Evolutionary conservation across 2,888 invertebrate genomes (phyloP).

Genomic region (Nymphalis polychloros): DNA sequence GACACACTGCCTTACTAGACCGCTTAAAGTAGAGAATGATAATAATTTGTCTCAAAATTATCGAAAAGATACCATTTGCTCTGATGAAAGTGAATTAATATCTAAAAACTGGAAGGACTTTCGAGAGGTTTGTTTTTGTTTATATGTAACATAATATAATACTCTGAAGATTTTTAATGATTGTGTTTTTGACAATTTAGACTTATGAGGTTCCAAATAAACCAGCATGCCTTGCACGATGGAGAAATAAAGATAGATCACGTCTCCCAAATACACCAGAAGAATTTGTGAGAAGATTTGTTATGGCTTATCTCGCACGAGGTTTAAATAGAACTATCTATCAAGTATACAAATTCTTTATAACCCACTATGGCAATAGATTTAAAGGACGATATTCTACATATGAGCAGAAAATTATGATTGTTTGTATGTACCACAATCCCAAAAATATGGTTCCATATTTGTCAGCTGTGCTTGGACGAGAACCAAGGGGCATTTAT

Average conservation of each 20-base stretch:
- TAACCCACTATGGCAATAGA: conserved; percentile 49
- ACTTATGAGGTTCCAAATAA: conserved; percentile 60
- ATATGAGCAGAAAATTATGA: conserved; percentile 63
- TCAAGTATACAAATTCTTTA: conserved; percentile 61
- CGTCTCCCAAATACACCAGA: conserved; percentile 48
- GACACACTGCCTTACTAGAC: conserved; percentile 50
- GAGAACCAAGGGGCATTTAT: conserved; percentile 62
- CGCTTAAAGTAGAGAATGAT: conserved; percentile 42
- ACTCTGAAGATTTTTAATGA: neutral
- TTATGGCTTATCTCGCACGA: conserved; percentile 60
- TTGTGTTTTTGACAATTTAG: conserved; percentile 44
- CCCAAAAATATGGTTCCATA: conserved; percentile 51
- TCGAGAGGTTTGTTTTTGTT: conserved; percentile 51
- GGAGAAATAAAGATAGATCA: conserved; percentile 57
- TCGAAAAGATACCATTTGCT: conserved; percentile 54
- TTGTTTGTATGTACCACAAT: conserved; percentile 57
- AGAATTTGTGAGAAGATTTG: conserved; percentile 57
- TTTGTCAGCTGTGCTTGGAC: conserved; percentile 53
- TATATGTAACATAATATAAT: conserved; percentile 3
- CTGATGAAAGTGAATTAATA: conserved; percentile 57
- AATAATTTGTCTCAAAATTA: conserved; percentile 44
- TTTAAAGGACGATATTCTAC: conserved; percentile 52
- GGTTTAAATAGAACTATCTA: conserved; percentile 60
- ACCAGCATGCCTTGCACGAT: conserved; percentile 58
- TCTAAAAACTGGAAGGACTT: conserved; percentile 62